Base-by-base conservation (phyloP, 2,113 vertebrate species). In the Nothobranchius furzeri region DNA sequence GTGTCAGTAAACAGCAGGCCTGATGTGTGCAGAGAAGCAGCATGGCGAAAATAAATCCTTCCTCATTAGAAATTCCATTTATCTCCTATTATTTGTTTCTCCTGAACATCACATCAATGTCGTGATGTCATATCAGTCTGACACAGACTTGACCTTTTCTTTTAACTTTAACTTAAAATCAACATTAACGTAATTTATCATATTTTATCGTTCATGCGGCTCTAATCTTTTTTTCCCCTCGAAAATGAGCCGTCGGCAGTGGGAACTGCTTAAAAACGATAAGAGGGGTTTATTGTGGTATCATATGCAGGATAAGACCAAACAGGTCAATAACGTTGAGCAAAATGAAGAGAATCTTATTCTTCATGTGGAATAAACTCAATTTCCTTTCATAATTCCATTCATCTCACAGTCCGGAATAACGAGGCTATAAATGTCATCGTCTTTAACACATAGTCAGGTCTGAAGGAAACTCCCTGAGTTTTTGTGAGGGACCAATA, bases 51-150 rank as follows among this genome's bases (percentile, higher is more conserved):
- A 30, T 30, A 30, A 30, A 30, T 30, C 20, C 20, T 20, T 30
- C 30, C 30, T 30, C 30, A 3, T 30, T 30, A 30, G 30, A 1
- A 30, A 30, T 30, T 30, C 30, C 30, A 42, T 57, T 50, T 77
- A 76, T 85, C 65, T 78, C 50, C 82, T 72, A 60, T 84, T 74
- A 47, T 80, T 68, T 64, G 52, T n/a, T 48, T 70, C 55, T 75
- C 47, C 45, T 35, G 13, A 63, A 81, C 78, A 87, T 87, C 81
- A 57, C 36, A 2, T 20, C 35, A 45, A 43, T 52, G 50, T 64
- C 45, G 53, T 83, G 61, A 73, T 82, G 80, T 87, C 77, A 67
- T 75, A 87, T 84, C 76, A 81, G 63, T 64, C 48, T 87, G 83
- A 90, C 81, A 81, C 66, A 30, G 12, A 42, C 63, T 73, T 73